Percentiles rank a stretch among this genome's conserved stretches.
Evolutionary conservation across 2,888 invertebrate genomes (phyloP).

Genomic region (Tribolium freemani): DNA sequence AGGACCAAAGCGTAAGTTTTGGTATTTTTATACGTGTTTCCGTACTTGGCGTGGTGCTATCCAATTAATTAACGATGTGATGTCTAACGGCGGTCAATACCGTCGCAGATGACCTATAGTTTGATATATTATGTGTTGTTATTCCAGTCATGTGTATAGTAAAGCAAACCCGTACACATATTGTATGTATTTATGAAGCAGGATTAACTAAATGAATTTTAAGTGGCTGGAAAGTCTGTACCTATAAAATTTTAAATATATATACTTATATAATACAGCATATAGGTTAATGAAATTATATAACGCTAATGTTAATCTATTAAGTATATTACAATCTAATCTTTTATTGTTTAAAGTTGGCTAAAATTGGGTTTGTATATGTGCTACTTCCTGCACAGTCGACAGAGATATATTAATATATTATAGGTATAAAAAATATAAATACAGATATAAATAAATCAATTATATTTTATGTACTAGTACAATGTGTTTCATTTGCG

Average conservation of each 20-base stretch:
- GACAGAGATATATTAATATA: conserved; percentile 61
- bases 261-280: conserved; percentile 46
- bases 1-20: conserved; percentile 67
- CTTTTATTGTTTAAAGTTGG: conserved; percentile 56
- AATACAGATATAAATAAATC: conserved; percentile 64
- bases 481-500: conserved; percentile 51
- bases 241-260: conserved; percentile 56
- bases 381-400: conserved; percentile 54
- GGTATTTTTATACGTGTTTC: conserved; percentile 67
- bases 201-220: conserved; percentile 61
- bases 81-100: conserved; percentile 45
- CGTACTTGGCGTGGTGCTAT: conserved; percentile 68
- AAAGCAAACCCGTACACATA: conserved; percentile 38
- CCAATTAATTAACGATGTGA: conserved; percentile 60
- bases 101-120: conserved; percentile 42
- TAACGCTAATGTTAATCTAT: conserved; percentile 63
- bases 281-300: conserved; percentile 62
- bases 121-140: conserved; percentile 56
- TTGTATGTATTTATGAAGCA: conserved; percentile 58
- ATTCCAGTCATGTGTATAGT: conserved; percentile 65
- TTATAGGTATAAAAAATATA: conserved; percentile 51
- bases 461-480: conserved; percentile 68
- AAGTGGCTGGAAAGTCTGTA: conserved; percentile 65
- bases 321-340: conserved; percentile 64
- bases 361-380: conserved; percentile 60